Base-by-base conservation (phyloP, 2,888 invertebrate genomes). In the Monopis laevigella region DNA sequence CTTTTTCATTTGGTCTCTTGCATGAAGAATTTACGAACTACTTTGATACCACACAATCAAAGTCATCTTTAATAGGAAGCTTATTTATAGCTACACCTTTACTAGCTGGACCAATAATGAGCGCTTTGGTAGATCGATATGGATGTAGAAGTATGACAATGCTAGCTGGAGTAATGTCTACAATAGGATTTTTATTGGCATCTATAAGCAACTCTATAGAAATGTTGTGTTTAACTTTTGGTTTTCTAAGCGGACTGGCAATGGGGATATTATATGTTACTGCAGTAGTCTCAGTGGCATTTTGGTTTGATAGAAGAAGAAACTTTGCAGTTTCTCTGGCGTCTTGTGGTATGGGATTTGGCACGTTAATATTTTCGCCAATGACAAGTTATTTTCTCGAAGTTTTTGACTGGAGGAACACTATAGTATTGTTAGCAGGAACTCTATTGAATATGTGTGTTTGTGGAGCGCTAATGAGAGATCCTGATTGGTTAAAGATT, bases 1-100 rank as follows among this genome's bases (percentile, higher is more conserved):
- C 93, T 6, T 94, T 96, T 64, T 93, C 94, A 1, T 96, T 96
- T 58, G 97, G 97, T 1, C 81, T 96, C 6, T 77, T 97, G 8
- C 94, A 90, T 58, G 88, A 90, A 10, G 89, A 93, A 58, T 88
- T 96, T 52, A 81, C 91, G 12, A 67, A 83, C 6, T 88, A 90
- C 54, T 96, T 95, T 58, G 82, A 86, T 11, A 88, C 90, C 18
- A 88, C 89, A 7, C 91, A 92, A 51, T 88, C 92, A 2, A 89
- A 88, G 50, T 95, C 96, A 0, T 90, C 96, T 0, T 87, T 92
- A 84, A 91, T 96, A 43, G 94, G 94, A 2, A 92, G 93, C 41
- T 69, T 96, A 18, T 94, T 96, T 58, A 89, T 95, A 69, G 89
- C 94, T 0, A 89, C 96, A 38, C 96, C 97, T 0, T 74, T 97